Evolutionary conservation across 2,888 invertebrate genomes (phyloP), one percentile per base, ranked within the genome.

Genomic region (Drosophila stalkeri): DNA sequence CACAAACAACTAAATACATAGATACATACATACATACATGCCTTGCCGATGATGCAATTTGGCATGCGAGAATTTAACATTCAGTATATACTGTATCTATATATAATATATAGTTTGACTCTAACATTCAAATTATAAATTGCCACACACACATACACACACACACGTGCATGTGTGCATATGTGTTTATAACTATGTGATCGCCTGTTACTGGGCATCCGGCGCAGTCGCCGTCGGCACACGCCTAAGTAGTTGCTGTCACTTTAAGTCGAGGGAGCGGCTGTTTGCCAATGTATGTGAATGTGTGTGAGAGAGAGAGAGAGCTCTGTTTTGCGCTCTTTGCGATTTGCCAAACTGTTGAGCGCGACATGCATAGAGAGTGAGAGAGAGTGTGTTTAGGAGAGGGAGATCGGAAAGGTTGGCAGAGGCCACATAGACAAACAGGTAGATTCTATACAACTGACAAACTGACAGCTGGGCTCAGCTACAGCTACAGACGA

Each of bases 251-350:
- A 75, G 86, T 87, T 67, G 78, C 84, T 82, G 85, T 86, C 89
- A 88, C 74, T 85, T 85, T 80, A 90, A 81, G 84, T 75, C 74
- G 72, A 78, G 84, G 81, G 81, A 84, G 82, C 79, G 82, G 84
- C 79, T 76, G 64, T 59, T 49, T 63, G 68, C 63, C 46, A 60
- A n/a, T 49, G 59, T 62, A 35, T 60, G 47, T 52, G 39, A 61
- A 41, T 44, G 47, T 55, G 33, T 66, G 47, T 47, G n/a, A 59
- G 64, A 49, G 46, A 60, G 27, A 51, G 51, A 51, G 51, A 51
- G 51, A 18, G 35, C 3, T 14, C 20, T 35, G 33, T 52, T 23
- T 46, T 33, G 20, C 35, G 57, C 57, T 57, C 57, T 57, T 62
- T 62, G 39, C 43, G 11, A 72, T 64, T 76, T 71, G 67, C 72